A percentile compares a stretch with the other conserved stretches of the same genome.
phyloP scores from a whole-genome alignment of 2,113 vertebrate genomes.

The Passer domesticus region DNA sequence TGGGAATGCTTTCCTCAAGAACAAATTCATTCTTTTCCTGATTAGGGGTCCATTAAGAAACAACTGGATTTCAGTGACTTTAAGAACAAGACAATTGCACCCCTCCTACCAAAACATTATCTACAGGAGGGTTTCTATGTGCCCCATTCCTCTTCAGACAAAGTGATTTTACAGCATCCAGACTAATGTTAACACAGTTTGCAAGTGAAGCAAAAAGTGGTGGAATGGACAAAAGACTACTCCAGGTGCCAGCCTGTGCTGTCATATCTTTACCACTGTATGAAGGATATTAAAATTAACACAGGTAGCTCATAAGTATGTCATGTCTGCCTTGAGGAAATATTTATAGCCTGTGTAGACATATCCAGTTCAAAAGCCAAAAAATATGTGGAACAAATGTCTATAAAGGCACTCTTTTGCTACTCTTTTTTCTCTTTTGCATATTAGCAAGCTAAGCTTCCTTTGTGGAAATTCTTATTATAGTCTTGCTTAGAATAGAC shows the following conservation, averaged over 20 bases:
- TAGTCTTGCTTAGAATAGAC: slow-evolving; percentile 55
- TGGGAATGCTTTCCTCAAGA: background rate
- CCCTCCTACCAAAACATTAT: background rate
- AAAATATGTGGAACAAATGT: slow-evolving; percentile 36
- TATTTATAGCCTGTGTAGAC: slow-evolving; percentile 51
- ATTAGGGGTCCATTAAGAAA: background rate
- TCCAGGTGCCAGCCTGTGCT: background rate
- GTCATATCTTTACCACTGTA: background rate
- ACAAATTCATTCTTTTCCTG: background rate
- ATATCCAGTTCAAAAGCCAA: slow-evolving; percentile 30
- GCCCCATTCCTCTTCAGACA: background rate
- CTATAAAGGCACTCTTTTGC: background rate
- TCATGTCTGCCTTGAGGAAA: background rate
- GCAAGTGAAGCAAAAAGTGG: background rate
- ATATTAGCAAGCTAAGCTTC: slow-evolving; percentile 43
- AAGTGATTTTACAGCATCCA: background rate
- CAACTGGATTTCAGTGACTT: background rate
- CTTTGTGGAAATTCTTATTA: slow-evolving; percentile 61
- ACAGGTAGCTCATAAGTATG: background rate
- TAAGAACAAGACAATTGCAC: background rate
- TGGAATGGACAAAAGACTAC: background rate
- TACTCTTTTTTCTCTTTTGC: slow-evolving; percentile 14
- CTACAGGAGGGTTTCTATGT: background rate
- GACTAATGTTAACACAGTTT: background rate
- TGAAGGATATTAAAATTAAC: slow-evolving; percentile 4